A percentile compares a stretch with the other conserved stretches of the same genome.
These are phyloP conservation scores for Pogonomyrmex californicus DNA, from an alignment of 1,140 invertebrate genomes.

Conservation along the genomic window DNA sequence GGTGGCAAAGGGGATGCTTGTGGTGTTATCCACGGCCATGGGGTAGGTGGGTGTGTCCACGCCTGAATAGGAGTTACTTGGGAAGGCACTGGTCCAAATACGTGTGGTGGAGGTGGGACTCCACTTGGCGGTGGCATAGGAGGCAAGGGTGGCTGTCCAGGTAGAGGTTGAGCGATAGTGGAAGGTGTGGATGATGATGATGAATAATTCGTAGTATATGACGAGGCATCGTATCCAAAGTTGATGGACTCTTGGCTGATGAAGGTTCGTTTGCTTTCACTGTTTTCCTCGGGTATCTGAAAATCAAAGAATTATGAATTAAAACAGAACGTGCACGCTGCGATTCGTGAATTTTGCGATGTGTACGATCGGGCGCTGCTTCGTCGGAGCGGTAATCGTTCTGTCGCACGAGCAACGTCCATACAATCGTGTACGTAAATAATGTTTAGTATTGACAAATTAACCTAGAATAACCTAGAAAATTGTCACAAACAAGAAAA, in stretches of 20 bases:
- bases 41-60: constrained; percentile 80
- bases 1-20: constrained; percentile 79
- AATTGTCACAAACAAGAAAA: neutral
- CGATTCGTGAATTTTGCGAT: neutral
- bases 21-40: constrained; percentile 85
- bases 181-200: constrained; percentile 71
- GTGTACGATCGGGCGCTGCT: neutral
- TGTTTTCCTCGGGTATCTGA: constrained; percentile 79
- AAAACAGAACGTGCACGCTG: constrained; percentile 17
- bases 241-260: constrained; percentile 78
- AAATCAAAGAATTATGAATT: constrained; percentile 58
- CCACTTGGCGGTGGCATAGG: constrained; percentile 83
- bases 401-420: neutral
- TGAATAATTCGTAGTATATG: constrained; percentile 74
- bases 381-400: neutral
- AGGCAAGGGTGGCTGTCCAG: constrained; percentile 85
- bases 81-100: constrained; percentile 81
- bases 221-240: constrained; percentile 78
- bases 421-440: constrained; percentile 2
- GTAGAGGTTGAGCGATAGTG: constrained; percentile 82
- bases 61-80: constrained; percentile 83
- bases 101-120: constrained; percentile 83
- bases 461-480: constrained; percentile 63
- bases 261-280: constrained; percentile 77
- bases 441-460: constrained; percentile 32